phyloP scores from a whole-genome alignment of 2,888 invertebrate genomes.

The Lithophane leautieri region DNA sequence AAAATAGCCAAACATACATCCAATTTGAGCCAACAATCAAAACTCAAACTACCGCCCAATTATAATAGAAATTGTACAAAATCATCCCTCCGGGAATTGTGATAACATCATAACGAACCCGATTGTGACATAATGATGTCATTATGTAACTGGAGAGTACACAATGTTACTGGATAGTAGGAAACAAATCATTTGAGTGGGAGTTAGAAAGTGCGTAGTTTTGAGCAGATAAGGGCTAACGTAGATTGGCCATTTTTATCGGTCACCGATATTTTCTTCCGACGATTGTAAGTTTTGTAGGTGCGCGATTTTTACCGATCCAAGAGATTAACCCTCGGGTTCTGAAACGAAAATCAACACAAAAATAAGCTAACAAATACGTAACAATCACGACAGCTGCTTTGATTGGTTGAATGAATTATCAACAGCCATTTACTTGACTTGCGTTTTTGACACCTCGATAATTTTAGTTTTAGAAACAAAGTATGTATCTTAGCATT shows the following conservation, averaged over 20 bases:
- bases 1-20: background rate
- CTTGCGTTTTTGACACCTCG: background rate
- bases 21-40: background rate
- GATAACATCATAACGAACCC: slow-evolving; percentile 10
- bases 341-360: background rate
- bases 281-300: background rate
- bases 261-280: background rate
- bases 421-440: background rate
- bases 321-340: background rate
- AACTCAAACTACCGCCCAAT: slow-evolving; percentile 4
- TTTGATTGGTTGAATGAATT: background rate
- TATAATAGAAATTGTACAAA: slow-evolving; percentile 18
- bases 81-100: slow-evolving; percentile 2
- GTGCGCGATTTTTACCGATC: background rate
- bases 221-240: background rate
- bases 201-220: background rate
- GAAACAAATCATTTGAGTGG: slow-evolving; percentile 13
- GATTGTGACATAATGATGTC: slow-evolving; percentile 33
- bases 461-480: background rate
- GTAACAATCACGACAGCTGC: background rate
- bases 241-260: background rate
- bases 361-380: background rate
- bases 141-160: background rate
- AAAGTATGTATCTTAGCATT: background rate
- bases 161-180: background rate